Percentiles rank a stretch among this genome's conserved stretches.
Conservation (phyloP, 23 tunicate species). For the Styela plicata region DNA sequence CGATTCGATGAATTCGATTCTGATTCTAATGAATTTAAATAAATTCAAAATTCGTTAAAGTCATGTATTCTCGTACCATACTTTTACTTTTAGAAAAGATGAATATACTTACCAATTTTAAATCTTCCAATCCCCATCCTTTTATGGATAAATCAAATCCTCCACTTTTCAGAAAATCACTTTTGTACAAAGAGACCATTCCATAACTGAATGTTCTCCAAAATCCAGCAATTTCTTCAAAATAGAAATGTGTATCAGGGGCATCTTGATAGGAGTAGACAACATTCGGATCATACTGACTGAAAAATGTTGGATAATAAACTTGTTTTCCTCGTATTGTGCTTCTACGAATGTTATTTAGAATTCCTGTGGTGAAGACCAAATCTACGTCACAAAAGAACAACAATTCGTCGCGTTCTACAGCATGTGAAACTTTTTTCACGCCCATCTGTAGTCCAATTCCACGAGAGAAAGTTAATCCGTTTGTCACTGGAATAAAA, state of each 20-base stretch:
- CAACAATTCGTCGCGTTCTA: slow-evolving; percentile 54
- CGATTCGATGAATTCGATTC: no score
- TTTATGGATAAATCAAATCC: slow-evolving; percentile 29
- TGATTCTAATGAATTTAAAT: no score
- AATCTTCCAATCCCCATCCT: slow-evolving; percentile 43
- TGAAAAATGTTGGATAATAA: slow-evolving; percentile 86
- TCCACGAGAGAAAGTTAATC: slow-evolving; percentile 81
- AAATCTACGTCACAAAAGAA: slow-evolving; percentile 94
- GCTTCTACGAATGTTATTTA: slow-evolving; percentile 66
- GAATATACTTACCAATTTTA: slow-evolving; percentile 21
- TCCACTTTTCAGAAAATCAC: slow-evolving; percentile 26
- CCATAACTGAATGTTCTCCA: slow-evolving; percentile 42
- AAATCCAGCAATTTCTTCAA: slow-evolving; percentile 30
- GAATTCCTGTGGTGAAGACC: slow-evolving; percentile 57
- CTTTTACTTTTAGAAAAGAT: no score
- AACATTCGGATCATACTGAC: slow-evolving; percentile 56
- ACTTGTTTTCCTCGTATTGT: slow-evolving; percentile 62
- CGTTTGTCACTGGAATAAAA: slow-evolving; percentile 23
- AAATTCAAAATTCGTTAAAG: no score
- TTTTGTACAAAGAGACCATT: slow-evolving; percentile 29
- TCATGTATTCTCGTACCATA: no score
- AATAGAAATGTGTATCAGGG: slow-evolving; percentile 21
- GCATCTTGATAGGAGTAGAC: slow-evolving; percentile 21
- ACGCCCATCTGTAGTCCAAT: slow-evolving; percentile 54
- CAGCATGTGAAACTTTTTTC: slow-evolving; percentile 29